Base-by-base conservation (phyloP, 2,113 vertebrate genomes). In the Fukomys damarensis region DNA sequence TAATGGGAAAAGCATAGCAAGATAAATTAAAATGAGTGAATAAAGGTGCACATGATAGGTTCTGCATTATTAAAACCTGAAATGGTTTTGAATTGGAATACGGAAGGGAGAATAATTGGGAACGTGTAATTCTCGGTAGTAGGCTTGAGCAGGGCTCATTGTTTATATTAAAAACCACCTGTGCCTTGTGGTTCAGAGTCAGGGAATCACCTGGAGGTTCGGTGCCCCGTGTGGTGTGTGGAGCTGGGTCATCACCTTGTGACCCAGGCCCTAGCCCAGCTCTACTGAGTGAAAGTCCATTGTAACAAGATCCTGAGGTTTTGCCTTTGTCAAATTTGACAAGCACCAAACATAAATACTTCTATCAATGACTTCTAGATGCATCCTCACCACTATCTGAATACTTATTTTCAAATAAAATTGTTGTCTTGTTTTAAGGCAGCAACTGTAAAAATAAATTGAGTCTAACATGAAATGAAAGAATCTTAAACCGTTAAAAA, bases 401-500 rank as follows among this genome's bases (percentile, higher is more conserved):
- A 83, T 20, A 35, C 93, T 94, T 59, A 28, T 74, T 80, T 96
- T 84, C 63, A 93, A 86, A 91, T 66, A 49, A 56, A 79, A 28
- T 52, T 49, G 16, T 49, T 74, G 30, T 63, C 20, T 91, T 52
- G 24, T 87, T 93, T 96, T 66, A 87, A 28, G 26, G 46, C 43
- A 24, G 89, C 49, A 66, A 5, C 58, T 68, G 8, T 46, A 74
- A 88, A 86, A 91, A 41, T n/a, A 61, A 87, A 14, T 30, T 52
- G 2, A 79, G 24, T 26, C 41, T 16, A 46, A 89, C 88, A 82
- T 43, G 24, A 91, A 85, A 93, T 81, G 26, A 88, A 86, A 72
- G 61, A 76, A 86, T 83, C 89, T 70, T 3, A 95, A 98, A 87
- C 91, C 24, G 86, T 89, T 83, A 65, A 59, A 65, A 59, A 82